Evolutionary conservation across 2,113 vertebrate species (phyloP).

Genomic region (Paedocypris sp.): DNA sequence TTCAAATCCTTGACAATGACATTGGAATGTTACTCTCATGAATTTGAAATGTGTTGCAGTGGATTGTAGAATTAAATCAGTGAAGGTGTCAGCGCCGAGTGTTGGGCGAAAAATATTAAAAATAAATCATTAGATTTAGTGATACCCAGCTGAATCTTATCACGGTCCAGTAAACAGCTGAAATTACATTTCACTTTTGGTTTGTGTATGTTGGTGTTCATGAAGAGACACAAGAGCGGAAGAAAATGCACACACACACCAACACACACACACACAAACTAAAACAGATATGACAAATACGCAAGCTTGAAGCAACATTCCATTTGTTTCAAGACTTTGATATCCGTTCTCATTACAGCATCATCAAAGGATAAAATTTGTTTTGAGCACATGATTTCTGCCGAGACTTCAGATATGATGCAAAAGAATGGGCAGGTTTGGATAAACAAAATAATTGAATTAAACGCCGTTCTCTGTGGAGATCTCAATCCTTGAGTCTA

Average conservation of each 20-base stretch:
- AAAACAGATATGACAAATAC: slow-evolving; percentile 4
- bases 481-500: not conserved
- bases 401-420: not conserved
- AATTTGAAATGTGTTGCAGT: not conserved
- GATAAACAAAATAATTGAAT: slow-evolving; percentile 11
- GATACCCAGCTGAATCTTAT: not conserved
- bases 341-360: not conserved
- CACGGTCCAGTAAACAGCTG: not conserved
- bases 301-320: slow-evolving; percentile 13
- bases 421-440: not conserved
- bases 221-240: not conserved
- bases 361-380: slow-evolving; percentile 2
- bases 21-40: slow-evolving; percentile 1
- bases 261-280: not conserved
- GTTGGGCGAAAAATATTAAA: not conserved
- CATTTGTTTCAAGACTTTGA: not conserved
- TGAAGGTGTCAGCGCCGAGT: not conserved
- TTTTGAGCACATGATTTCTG: not conserved
- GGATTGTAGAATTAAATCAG: slow-evolving; percentile 15
- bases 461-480: not conserved
- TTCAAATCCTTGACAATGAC: not conserved
- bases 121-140: slow-evolving; percentile 10
- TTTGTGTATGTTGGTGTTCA: slow-evolving; percentile 12
- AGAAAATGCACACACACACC: not conserved
- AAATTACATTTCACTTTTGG: slow-evolving; percentile 12